Percentiles rank a stretch among this genome's conserved stretches.
These are phyloP conservation scores for Macrophya annulata DNA, from an alignment of 2,888 invertebrate species.

Conservation along the genomic window DNA sequence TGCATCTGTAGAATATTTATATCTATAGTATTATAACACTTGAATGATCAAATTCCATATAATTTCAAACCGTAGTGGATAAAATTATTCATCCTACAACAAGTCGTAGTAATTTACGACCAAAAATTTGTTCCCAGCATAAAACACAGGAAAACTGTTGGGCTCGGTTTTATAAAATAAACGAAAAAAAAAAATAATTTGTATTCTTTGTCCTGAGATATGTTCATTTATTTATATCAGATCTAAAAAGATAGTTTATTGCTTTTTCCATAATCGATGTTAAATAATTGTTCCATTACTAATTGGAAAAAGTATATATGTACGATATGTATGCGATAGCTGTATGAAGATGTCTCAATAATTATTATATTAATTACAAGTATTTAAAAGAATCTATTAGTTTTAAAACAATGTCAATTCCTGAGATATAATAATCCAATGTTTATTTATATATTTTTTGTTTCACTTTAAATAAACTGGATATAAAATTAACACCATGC, in stretches of 20 bases:
- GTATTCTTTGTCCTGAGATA: background rate
- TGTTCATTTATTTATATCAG: background rate
- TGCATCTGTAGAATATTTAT: conserved; percentile 14
- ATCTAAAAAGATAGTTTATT: background rate
- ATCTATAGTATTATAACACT: background rate
- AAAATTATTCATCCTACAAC: background rate
- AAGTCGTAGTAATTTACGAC: background rate
- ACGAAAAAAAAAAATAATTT: background rate
- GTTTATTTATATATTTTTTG: background rate
- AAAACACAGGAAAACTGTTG: background rate
- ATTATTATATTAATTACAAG: background rate
- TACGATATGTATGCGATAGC: background rate
- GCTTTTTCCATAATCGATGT: background rate
- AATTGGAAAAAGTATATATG: conserved; percentile 4
- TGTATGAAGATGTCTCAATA: background rate
- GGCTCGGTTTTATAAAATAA: background rate
- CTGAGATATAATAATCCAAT: conserved; percentile 24
- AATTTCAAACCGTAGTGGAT: background rate
- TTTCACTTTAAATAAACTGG: conserved; percentile 2
- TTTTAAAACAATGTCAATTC: conserved; percentile 35
- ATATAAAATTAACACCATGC: conserved; percentile 23
- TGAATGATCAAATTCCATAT: background rate
- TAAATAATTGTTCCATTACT: background rate
- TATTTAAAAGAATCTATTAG: background rate
- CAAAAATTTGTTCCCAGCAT: background rate